Evolutionary conservation across 2,113 vertebrate species (phyloP).

Genomic region (Tringa solitaria): DNA sequence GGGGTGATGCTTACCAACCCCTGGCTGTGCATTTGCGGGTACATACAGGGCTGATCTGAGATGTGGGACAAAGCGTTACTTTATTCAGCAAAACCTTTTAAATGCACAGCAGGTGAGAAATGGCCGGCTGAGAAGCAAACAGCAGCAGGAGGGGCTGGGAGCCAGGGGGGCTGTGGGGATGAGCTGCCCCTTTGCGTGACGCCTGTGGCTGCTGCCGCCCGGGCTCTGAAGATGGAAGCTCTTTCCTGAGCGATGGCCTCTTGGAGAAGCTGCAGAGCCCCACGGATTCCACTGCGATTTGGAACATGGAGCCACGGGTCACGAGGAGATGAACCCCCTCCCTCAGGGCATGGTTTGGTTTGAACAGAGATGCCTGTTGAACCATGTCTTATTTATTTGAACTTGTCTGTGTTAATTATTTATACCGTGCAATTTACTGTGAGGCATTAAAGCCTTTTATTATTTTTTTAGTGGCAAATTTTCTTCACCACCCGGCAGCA

Average conservation of each 20-base stretch:
- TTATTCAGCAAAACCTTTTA: background rate
- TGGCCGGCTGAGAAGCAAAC: background rate
- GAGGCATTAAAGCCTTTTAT: conserved; percentile 35
- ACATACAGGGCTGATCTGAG: background rate
- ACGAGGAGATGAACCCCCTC: background rate
- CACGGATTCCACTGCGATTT: accelerated
- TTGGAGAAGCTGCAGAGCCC: background rate
- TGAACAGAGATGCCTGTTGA: background rate
- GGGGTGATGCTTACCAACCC: background rate
- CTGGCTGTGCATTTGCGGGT: accelerated
- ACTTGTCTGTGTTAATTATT: background rate
- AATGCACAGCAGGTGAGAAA: background rate
- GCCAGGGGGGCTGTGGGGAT: background rate
- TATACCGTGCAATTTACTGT: background rate
- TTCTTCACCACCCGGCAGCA: background rate
- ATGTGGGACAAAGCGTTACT: accelerated
- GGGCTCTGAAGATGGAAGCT: background rate
- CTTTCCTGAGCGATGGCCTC: background rate
- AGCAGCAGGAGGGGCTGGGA: accelerated
- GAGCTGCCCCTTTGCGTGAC: background rate
- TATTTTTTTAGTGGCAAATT: background rate
- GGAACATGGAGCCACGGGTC: background rate
- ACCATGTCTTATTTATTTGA: background rate
- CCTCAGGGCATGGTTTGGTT: background rate
- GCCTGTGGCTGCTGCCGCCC: background rate